Percentiles rank a stretch among this genome's conserved stretches.
Evolutionary conservation across 2,797 vertebrate genomes (phyloP).

Genomic region (Pseudocheirus occidentalis): DNA sequence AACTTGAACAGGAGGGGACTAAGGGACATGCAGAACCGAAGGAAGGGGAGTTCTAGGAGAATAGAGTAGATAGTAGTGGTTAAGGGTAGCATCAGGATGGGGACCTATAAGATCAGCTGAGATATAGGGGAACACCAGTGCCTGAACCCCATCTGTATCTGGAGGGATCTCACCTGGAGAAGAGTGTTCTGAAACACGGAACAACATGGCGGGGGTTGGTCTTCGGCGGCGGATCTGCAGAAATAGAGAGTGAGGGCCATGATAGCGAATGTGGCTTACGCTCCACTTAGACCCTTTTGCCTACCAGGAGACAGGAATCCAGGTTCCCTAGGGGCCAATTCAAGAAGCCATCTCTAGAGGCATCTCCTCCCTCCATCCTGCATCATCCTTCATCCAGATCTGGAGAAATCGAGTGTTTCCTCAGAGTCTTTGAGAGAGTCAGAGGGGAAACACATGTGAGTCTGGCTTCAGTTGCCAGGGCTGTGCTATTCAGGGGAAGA

Average conservation of each 20-base stretch:
- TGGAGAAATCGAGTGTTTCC: background rate
- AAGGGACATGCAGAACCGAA: background rate
- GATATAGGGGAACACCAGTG: background rate
- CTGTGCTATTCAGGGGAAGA: background rate
- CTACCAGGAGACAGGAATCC: slow-evolving; percentile 27
- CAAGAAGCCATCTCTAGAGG: slow-evolving; percentile 17
- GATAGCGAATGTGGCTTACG: background rate
- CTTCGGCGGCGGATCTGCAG: slow-evolving; percentile 93
- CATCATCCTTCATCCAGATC: background rate
- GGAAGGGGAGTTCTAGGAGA: background rate
- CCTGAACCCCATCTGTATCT: background rate
- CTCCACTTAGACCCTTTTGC: background rate
- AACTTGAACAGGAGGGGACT: background rate
- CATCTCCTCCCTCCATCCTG: background rate
- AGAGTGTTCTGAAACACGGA: slow-evolving; percentile 93
- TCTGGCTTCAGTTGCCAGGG: background rate
- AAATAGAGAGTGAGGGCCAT: background rate
- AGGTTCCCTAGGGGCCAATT: slow-evolving; percentile 27
- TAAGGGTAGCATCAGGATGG: background rate
- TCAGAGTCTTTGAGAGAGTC: background rate
- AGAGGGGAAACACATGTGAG: background rate
- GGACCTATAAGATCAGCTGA: background rate
- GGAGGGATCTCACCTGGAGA: slow-evolving; percentile 87
- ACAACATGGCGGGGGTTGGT: slow-evolving; percentile 97
- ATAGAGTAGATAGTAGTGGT: background rate